These are phyloP conservation scores for Itoplectis maculator DNA, from an alignment of 2,888 invertebrate genomes.

Conservation along the genomic window DNA sequence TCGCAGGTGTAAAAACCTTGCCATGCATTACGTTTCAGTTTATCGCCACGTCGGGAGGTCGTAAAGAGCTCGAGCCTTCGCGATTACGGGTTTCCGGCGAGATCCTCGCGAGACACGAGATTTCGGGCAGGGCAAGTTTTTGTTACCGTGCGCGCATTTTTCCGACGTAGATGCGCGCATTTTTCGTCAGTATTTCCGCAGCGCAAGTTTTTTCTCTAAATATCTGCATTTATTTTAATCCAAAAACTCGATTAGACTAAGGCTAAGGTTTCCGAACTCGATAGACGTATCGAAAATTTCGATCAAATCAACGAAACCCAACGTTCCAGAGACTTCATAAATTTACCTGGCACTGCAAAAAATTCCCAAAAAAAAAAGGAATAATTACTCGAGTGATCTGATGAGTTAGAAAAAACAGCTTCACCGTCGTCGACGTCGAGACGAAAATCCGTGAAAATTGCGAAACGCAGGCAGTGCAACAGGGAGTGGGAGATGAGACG, in stretches of 20 bases:
- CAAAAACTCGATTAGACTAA: not conserved
- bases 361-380: not conserved
- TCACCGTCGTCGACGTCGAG: not conserved
- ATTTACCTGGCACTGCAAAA: no score
- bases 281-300: no score
- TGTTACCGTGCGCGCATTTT: not conserved
- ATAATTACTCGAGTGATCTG: not conserved
- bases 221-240: not conserved
- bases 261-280: no score
- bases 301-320: no score
- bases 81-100: conserved; percentile 32
- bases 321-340: no score
- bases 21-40: not conserved
- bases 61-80: conserved; percentile 16
- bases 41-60: conserved; percentile 18
- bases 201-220: not conserved
- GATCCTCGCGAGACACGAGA: conserved; percentile 4
- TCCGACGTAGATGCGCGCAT: not conserved
- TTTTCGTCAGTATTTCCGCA: not conserved
- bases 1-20: not conserved
- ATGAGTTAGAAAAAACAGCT: not conserved
- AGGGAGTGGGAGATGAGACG: not conserved
- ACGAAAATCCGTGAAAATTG: no score
- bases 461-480: not conserved
- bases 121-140: conserved; percentile 8